These are phyloP conservation scores for Trissolcus brochymenae DNA, from an alignment of 2,888 invertebrate genomes.

Conservation along the genomic window DNA sequence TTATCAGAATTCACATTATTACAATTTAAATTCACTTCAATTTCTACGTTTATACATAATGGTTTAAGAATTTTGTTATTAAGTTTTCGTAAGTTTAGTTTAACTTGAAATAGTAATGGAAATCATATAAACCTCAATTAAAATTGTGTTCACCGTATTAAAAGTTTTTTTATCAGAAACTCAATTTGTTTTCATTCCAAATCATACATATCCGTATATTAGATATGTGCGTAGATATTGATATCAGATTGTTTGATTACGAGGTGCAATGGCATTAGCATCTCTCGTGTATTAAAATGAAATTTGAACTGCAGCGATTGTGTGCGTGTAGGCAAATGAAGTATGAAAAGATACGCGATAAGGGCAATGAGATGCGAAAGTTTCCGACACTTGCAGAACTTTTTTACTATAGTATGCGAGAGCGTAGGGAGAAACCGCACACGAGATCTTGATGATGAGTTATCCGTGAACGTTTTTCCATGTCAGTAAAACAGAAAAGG, in stretches of 20 bases:
- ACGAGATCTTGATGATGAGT: slow-evolving; percentile 55
- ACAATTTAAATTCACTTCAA: no score
- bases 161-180: no score
- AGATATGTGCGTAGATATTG: no score
- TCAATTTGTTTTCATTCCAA: no score
- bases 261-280: slow-evolving; percentile 51
- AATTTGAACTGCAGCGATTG: slow-evolving; percentile 51
- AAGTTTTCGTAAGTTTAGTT: no score
- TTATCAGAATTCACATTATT: no score
- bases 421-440: slow-evolving; percentile 44
- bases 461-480: slow-evolving; percentile 54
- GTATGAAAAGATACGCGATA: slow-evolving; percentile 56
- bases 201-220: no score
- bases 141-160: no score
- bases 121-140: no score
- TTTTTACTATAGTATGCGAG: slow-evolving; percentile 38
- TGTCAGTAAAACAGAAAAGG: slow-evolving; percentile 55
- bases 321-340: slow-evolving; percentile 56
- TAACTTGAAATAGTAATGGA: no score
- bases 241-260: slow-evolving; percentile 52
- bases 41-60: no score
- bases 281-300: slow-evolving; percentile 53
- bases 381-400: slow-evolving; percentile 56
- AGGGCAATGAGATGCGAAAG: slow-evolving; percentile 59
- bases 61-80: no score